Base-by-base conservation (phyloP, 2,888 invertebrate genomes). In the Julus scanicus region DNA sequence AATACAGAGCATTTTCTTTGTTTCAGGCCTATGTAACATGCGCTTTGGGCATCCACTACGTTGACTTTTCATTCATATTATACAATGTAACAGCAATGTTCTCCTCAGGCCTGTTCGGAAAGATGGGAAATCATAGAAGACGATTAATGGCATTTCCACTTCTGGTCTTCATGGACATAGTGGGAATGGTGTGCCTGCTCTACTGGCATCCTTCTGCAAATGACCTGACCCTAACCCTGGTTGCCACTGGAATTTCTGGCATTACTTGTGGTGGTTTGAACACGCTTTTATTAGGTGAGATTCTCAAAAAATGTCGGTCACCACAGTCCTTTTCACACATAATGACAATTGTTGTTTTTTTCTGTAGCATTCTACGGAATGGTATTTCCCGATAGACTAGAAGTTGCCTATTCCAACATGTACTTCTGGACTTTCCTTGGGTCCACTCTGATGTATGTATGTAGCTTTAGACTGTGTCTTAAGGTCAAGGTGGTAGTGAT, bases 1-100 rank as follows among this genome's bases (percentile, higher is more conserved):
- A 44, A 44, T 44, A 44, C 44, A 17, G 63, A 29, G 20, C 11
- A 29, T 71, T 71, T 88, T 86, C 37, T 71, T n/a, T 0, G 2
- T 71, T 71, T 40, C 39, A 88, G 88, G 88, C 88, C 15, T 88
- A 53, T 44, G 39, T 88, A 15, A 88, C 88, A 9, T 88, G 88
- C 84, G 85, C 86, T 39, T 86, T 88, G 29, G 88, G 88, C 4
- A 86, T 86, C 29, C 39, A 88, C 48, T 88, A 86, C 84, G 86
- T 88, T 37, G 88, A 86, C 37, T 88, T 83, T 48, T 53, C 86
- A 29, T 86, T 88, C 86, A 44, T 86, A 1, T 85, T 49, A 44
- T 88, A 57, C 86, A 86, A 86, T 6, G 1, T 86, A 20, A 29
- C 86, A 8, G 49, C 85, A 3, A 39, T 86, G 15, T 17, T 63